A percentile compares a stretch with the other conserved stretches of the same genome.
These are phyloP conservation scores for Aphelinus atriplicis DNA, from an alignment of 1,140 invertebrate genomes.

Conservation along the genomic window DNA sequence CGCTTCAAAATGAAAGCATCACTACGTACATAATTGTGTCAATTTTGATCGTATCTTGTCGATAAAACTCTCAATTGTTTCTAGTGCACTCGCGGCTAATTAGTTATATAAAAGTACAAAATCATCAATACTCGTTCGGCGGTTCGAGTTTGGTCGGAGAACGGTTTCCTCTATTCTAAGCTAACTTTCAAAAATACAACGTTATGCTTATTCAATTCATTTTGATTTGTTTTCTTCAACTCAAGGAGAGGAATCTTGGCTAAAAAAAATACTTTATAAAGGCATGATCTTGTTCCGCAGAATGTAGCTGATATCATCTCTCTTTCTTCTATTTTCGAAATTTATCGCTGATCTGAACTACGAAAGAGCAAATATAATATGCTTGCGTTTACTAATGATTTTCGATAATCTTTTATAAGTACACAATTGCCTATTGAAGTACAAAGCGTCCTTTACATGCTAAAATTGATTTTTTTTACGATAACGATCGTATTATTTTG, in stretches of 20 bases:
- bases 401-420: slow-evolving; percentile 32
- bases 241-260: slow-evolving; percentile 1
- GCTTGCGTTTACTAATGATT: slow-evolving; percentile 15
- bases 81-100: slow-evolving; percentile 35
- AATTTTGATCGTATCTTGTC: slow-evolving; percentile 14
- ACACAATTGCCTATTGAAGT: slow-evolving; percentile 36
- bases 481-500: neutral
- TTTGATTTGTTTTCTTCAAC: slow-evolving; percentile 16
- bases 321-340: neutral
- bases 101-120: slow-evolving; percentile 56
- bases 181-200: neutral
- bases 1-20: slow-evolving; percentile 22
- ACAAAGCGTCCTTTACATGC: slow-evolving; percentile 26
- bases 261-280: slow-evolving; percentile 33
- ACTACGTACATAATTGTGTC: neutral
- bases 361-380: slow-evolving; percentile 2
- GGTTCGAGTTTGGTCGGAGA: slow-evolving; percentile 33
- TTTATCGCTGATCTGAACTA: slow-evolving; percentile 19
- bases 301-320: slow-evolving; percentile 17
- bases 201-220: no score
- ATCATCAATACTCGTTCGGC: slow-evolving; percentile 30
- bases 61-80: slow-evolving; percentile 31
- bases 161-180: neutral
- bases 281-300: slow-evolving; percentile 21
- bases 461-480: neutral